phyloP scores from a whole-genome alignment of 2,888 invertebrate genomes.

The Epistrophella euchroma region DNA sequence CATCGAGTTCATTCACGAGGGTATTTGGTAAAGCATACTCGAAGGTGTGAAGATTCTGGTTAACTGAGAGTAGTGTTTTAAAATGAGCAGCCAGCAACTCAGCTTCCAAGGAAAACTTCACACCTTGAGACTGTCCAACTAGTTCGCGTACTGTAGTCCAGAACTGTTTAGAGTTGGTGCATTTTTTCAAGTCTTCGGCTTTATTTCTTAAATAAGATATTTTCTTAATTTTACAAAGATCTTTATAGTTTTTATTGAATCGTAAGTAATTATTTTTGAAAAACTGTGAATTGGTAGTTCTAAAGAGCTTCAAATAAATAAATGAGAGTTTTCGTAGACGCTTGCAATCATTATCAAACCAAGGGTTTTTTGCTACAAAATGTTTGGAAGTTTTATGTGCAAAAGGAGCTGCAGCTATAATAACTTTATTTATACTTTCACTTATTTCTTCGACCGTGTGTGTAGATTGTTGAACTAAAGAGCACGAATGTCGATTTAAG shows the following conservation, averaged over 20 bases:
- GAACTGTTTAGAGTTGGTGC: not conserved
- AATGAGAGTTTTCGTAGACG: not conserved
- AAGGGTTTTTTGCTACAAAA: not conserved
- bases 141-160: not conserved
- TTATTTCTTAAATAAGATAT: no score
- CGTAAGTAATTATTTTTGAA: not conserved
- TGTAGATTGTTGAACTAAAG: no score
- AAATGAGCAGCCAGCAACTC: not conserved
- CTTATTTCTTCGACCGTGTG: no score
- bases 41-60: no score
- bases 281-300: not conserved
- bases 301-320: not conserved
- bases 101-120: not conserved
- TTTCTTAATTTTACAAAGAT: no score
- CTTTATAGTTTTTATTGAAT: no score
- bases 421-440: not conserved
- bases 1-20: no score
- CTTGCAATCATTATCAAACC: not conserved
- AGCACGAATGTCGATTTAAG: not conserved
- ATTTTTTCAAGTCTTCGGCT: no score
- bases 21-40: no score
- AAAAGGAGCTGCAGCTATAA: not conserved
- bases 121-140: not conserved
- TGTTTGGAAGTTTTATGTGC: no score
- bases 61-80: no score